Evolutionary conservation across 2,113 vertebrate genomes (phyloP), one percentile per base, ranked within the genome.

Genomic region (Lagopus muta): DNA sequence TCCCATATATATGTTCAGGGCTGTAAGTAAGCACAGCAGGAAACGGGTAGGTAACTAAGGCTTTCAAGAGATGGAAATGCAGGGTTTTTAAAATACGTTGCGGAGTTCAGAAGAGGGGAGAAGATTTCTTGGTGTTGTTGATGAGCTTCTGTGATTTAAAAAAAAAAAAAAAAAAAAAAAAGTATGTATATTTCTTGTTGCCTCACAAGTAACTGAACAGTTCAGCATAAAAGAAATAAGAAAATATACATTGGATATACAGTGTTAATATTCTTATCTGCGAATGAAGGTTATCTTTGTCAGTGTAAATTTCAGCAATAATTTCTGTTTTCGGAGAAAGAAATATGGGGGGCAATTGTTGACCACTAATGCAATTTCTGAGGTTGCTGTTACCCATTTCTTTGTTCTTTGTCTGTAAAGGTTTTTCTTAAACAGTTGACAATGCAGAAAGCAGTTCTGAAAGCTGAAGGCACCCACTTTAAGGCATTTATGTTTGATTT

Each of bases 401-500:
- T 76, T 6, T 24, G 64, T 43, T 16, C 18, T 82, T 77, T 52
- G 10, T 54, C 27, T 34, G 86, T 12, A 32, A 38, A 85, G 54
- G 24, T 38, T 64, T 58, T 77, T 27, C 30, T 67, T 24, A 64
- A 62, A 30, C 5, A 19, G 65, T 54, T 54, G 38, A 32, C 38
- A 32, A 6, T 40, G 38, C 10, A 47, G 40, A 74, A 40, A 21
- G 28, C 3, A 32, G 8, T 27, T 30, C 10, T 0, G 11, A 40
- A 86, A 55, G 7, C 21, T 15, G 17, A 45, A 42, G 34, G 10
- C 2, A 0, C 6, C 43, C 8, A 14, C 47, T 86, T 64, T 77
- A 42, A 60, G 77, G 65, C 57, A 25, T 20, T 52, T n/a, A 25
- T 0, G 0, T 0, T 0, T 34, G 9, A 24, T 55, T 75, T 40